These are phyloP conservation scores for Phortica variegata DNA, from an alignment of 1,140 invertebrate species.

Conservation along the genomic window DNA sequence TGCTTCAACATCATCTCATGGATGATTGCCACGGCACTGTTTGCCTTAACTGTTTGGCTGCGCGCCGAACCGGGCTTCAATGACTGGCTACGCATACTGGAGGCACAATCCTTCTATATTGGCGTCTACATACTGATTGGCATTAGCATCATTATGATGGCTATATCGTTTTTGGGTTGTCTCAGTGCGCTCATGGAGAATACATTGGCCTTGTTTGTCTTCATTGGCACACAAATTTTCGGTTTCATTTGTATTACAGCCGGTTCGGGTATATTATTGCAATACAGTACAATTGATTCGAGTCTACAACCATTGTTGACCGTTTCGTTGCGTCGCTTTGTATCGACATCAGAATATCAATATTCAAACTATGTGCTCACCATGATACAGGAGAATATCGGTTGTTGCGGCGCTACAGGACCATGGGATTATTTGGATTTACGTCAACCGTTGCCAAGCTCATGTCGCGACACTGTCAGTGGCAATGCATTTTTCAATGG, in stretches of 20 bases:
- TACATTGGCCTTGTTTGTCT: constrained; percentile 62
- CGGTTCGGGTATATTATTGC: constrained; percentile 75
- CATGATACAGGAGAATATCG: constrained; percentile 84
- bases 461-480: constrained; percentile 81
- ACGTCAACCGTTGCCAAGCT: constrained; percentile 74
- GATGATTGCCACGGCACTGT: constrained; percentile 73
- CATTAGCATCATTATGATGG: constrained; percentile 68
- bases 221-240: constrained; percentile 68
- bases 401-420: constrained; percentile 82
- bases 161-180: constrained; percentile 74
- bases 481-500: constrained; percentile 86
- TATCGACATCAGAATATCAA: constrained; percentile 64
- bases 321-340: constrained; percentile 69
- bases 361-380: constrained; percentile 67
- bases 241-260: constrained; percentile 71
- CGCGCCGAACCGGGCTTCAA: constrained; percentile 76
- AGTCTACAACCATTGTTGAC: constrained; percentile 73
- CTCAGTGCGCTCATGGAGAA: constrained; percentile 72
- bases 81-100: constrained; percentile 74
- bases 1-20: constrained; percentile 70
- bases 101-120: constrained; percentile 75
- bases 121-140: constrained; percentile 78
- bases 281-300: constrained; percentile 77
- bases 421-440: constrained; percentile 76
- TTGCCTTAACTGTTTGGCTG: constrained; percentile 78